Base-by-base conservation (phyloP, 2,113 vertebrate species). In the Hiodon alosoides region DNA sequence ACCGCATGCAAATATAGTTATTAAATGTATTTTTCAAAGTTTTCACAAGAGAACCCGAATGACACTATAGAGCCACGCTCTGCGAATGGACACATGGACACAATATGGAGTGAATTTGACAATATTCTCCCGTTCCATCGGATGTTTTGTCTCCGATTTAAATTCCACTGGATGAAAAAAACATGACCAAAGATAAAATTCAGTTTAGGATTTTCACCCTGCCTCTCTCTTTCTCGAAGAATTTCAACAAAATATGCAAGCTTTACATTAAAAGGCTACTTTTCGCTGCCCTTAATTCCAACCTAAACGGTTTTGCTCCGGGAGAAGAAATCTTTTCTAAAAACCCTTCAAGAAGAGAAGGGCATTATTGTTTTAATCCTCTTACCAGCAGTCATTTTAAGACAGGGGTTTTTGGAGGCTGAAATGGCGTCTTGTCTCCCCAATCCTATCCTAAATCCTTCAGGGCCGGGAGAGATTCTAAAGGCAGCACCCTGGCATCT, bases 321-420 rank as follows among this genome's bases (percentile, higher is more conserved):
- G 93, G 92, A 95, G 94, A 94, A 96, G 90, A 93, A 96, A 95
- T 96, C 96, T 97, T 96, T 97, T 97, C 94, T 95, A 89, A 93
- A 94, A 93, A 90, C 87, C 73, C 93, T 92, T 88, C 92, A 91
- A 95, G 90, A 94, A 94, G 94, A 95, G 94, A 95, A 95, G 93
- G 93, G 96, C 93, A 96, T 98, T 96, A 98, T 95, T 94, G 87
- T 94, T 94, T 95, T 99, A 99, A 99, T 99, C 97, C 97, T 97
- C 96, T 98, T 99, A 99, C 88, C 88, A 91, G 90, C 93, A 93
- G 91, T 95, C 94, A 95, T 93, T 95, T 94, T 91, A 92, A 95
- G 91, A 92, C 93, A 90, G 93, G 89, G 87, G 90, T 92, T 92
- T 94, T 93, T 90, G 92, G 93, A 91, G 93, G 92, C 93, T 92